These are phyloP conservation scores for Ellobium chinense DNA, from an alignment of 2,888 invertebrate species.

Conservation along the genomic window DNA sequence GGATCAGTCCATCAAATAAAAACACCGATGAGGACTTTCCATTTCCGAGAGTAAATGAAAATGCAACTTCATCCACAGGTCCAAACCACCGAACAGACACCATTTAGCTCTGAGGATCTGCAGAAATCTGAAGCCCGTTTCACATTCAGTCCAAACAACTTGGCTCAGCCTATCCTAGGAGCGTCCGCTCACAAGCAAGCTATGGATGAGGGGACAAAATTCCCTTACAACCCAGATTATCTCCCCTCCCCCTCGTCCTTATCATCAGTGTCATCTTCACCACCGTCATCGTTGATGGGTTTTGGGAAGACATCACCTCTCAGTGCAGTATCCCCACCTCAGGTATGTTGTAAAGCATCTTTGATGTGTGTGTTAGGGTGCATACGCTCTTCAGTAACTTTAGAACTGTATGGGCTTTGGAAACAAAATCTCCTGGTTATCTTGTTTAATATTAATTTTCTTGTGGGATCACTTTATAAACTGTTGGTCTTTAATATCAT, in stretches of 20 bases:
- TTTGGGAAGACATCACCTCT: conserved; percentile 18
- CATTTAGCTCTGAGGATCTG: conserved; percentile 21
- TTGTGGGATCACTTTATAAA: no score
- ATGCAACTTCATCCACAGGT: conserved; percentile 4
- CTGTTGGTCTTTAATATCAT: no score
- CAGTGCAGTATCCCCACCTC: neutral
- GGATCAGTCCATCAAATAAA: no score
- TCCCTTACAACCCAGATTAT: conserved; percentile 15
- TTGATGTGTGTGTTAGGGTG: no score
- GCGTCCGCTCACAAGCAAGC: conserved; percentile 1
- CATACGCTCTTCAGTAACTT: no score
- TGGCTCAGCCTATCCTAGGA: neutral
- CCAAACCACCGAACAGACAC: neutral
- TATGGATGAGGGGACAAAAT: conserved; percentile 15
- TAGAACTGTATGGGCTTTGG: no score
- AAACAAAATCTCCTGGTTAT: no score
- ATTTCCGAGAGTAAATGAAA: no score
- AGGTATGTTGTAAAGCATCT: no score
- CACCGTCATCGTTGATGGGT: conserved; percentile 10
- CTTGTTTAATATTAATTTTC: no score
- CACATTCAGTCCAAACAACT: neutral
- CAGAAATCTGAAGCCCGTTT: neutral
- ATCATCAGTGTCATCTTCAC: conserved; percentile 24
- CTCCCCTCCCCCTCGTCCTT: conserved; percentile 17
- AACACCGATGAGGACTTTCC: no score